Evolutionary conservation across 2,888 invertebrate genomes (phyloP), one percentile per base, ranked within the genome.

Genomic region (Cephonodes hylas): DNA sequence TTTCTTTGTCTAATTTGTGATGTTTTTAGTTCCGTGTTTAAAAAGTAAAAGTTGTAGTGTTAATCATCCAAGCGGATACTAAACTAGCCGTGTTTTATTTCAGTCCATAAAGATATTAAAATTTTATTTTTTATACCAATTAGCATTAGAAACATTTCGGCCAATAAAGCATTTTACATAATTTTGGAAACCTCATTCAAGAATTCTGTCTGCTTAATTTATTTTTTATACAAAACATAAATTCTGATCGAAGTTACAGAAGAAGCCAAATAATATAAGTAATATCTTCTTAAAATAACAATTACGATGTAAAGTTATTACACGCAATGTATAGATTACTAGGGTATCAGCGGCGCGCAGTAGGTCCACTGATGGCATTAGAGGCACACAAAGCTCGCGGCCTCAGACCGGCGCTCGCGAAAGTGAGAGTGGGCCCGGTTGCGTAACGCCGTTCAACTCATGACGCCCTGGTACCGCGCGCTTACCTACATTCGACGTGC

Each of bases 341-440:
- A 85, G 85, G 85, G 74, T 70, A 67, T 60, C 82, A 87, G 80
- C 74, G 65, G 62, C 65, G 64, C 65, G 70, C 67, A 72, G 77
- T 78, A 80, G 78, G 80, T 76, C 72, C 46, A 66, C 72, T 79
- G 83, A 81, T 80, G 84, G 83, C 85, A 80, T 84, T 83, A 81
- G 77, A 68, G 42, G 13, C 60, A 61, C 71, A 75, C 81, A 81
- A 84, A 85, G 83, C 81, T 83, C 77, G 77, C 75, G 84, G 81
- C 80, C 79, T 79, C 79, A 77, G 68, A 63, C 63, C 63, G 66
- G 60, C 66, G 75, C 80, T 82, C 88, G 85, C 85, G 89, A 91
- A 91, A 91, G 91, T 90, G 91, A 91, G 90, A 91, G 91, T 91
- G 83, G 79, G 79, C 67, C 66, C 69, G 71, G 74, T 91, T 91